A percentile compares a stretch with the other conserved stretches of the same genome.
Conservation (phyloP, 2,888 invertebrate genomes). For the Syrphus vitripennis region DNA sequence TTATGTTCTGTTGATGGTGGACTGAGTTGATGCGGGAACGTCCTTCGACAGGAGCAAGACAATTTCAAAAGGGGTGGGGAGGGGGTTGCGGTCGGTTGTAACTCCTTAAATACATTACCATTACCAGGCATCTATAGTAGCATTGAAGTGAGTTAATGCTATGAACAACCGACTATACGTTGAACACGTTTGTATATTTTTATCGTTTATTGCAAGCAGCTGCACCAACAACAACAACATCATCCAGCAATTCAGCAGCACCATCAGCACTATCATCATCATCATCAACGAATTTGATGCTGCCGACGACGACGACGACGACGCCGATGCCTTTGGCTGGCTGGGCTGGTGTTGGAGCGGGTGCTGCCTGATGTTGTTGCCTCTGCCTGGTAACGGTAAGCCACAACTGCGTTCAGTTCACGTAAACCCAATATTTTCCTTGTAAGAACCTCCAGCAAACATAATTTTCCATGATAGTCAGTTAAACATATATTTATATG, state of each 20-base stretch:
- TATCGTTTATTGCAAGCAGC: conserved; percentile 64
- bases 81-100: neutral
- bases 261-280: conserved; percentile 20
- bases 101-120: conserved; percentile 36
- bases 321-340: conserved; percentile 8
- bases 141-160: conserved; percentile 42
- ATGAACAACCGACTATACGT: neutral
- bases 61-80: neutral
- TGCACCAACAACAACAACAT: conserved; percentile 60
- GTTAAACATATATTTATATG: conserved; percentile 12
- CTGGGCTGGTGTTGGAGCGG: conserved; percentile 31
- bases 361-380: neutral
- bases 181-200: conserved; percentile 41
- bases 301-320: neutral
- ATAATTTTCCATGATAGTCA: conserved; percentile 62
- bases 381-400: conserved; percentile 11
- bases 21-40: neutral
- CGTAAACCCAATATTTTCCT: conserved; percentile 62
- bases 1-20: neutral
- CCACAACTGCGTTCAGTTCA: conserved; percentile 46
- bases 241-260: neutral
- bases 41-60: neutral
- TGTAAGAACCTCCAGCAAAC: conserved; percentile 48
- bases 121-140: conserved; percentile 7
- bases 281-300: conserved; percentile 30